These are phyloP conservation scores for Cynaeus angustus DNA, from an alignment of 2,888 invertebrate species.

Conservation along the genomic window DNA sequence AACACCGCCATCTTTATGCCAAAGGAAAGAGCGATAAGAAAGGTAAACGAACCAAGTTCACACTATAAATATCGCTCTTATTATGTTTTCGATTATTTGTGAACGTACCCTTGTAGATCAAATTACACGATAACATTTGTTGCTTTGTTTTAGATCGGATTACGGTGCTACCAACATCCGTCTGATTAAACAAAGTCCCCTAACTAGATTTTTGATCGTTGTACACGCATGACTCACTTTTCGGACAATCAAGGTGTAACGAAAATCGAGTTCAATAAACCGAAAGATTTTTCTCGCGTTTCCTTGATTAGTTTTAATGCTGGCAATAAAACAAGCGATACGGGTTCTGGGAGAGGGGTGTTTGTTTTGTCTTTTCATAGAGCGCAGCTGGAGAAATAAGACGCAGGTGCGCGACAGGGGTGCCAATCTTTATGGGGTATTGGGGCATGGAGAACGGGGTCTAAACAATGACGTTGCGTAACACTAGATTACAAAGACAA, in stretches of 20 bases:
- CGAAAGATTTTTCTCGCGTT: conserved; percentile 27
- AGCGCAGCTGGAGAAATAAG: conserved; percentile 32
- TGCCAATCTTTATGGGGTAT: conserved; percentile 31
- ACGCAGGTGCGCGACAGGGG: conserved; percentile 23
- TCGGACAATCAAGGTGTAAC: conserved; percentile 41
- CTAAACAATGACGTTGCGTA: conserved; percentile 26
- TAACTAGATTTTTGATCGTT: conserved; percentile 25
- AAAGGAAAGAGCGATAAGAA: conserved; percentile 35
- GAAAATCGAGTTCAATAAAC: conserved; percentile 44
- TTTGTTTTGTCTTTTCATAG: conserved; percentile 34
- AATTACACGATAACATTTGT: conserved; percentile 35
- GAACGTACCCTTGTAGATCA: conserved; percentile 24
- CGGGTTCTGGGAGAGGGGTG: conserved; percentile 22
- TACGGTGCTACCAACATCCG: conserved; percentile 44
- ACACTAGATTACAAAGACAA: conserved; percentile 23
- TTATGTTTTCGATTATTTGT: conserved; percentile 2
- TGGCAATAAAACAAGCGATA: conserved; percentile 28
- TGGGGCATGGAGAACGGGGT: conserved; percentile 10
- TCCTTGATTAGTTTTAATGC: conserved; percentile 29
- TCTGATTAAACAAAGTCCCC: conserved; percentile 19
- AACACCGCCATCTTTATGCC: conserved; percentile 22
- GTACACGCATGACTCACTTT: conserved; percentile 39
- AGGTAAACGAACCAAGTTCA: conserved; percentile 36
- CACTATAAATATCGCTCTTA: conserved; percentile 21
- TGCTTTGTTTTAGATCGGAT: conserved; percentile 25